A percentile compares a stretch with the other conserved stretches of the same genome.
These are phyloP conservation scores for Zygaena filipendulae DNA, from an alignment of 2,888 invertebrate genomes.

Conservation along the genomic window DNA sequence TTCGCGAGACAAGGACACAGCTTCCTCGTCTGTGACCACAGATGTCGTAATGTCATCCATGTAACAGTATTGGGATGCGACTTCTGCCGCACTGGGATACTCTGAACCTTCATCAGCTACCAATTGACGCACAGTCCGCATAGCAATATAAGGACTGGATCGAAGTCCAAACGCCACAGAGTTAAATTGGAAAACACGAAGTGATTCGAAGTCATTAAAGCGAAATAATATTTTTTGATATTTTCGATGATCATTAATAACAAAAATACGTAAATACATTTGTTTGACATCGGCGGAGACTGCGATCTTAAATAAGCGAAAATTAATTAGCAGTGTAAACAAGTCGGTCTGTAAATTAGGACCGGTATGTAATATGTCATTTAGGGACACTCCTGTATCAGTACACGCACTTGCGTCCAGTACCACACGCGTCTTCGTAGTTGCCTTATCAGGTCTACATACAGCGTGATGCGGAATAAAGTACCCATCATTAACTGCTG, in stretches of 20 bases:
- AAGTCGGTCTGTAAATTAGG: slow-evolving; percentile 3
- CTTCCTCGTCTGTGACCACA: neutral
- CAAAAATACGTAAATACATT: slow-evolving; percentile 5
- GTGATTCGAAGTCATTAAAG: too few species aligned
- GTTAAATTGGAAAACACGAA: neutral
- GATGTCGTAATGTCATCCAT: neutral
- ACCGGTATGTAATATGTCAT: slow-evolving; percentile 4
- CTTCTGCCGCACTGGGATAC: neutral
- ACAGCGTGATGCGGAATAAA: too few species aligned
- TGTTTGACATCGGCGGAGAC: slow-evolving; percentile 1
- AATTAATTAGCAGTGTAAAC: slow-evolving; percentile 3
- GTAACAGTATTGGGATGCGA: neutral
- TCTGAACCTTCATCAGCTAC: too few species aligned
- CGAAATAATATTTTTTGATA: neutral
- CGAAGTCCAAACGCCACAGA: too few species aligned
- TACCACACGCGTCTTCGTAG: slow-evolving; percentile 3
- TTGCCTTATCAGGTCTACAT: too few species aligned
- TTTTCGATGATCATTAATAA: neutral
- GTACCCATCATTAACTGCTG: too few species aligned
- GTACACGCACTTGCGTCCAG: slow-evolving; percentile 6
- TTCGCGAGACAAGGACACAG: neutral
- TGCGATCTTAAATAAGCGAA: slow-evolving; percentile 1
- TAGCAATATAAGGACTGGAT: too few species aligned
- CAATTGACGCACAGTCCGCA: too few species aligned
- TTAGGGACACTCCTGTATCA: too few species aligned